Base-by-base conservation (phyloP, 2,888 invertebrate species). In the Morpho deidamia region DNA sequence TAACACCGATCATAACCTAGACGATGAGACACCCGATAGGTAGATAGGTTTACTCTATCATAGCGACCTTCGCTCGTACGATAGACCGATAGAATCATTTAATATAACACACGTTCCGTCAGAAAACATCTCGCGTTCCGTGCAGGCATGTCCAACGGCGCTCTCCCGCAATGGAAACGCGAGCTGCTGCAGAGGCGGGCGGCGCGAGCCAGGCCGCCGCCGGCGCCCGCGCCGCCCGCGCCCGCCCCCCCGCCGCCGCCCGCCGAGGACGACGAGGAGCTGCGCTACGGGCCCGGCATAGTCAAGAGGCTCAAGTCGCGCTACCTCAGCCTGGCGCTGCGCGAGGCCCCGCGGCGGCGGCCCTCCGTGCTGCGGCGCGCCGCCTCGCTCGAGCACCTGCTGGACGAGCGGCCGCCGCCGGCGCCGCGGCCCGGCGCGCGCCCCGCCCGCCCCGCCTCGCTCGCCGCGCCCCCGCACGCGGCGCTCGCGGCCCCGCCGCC, bases 231-330 rank as follows among this genome's bases (percentile, higher is more conserved):
- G 50, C 75, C 76, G 48, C 72, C 74, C 37, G 74, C 23, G 23
- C 23, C 23, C 23, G 23, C 23, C 23, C 23, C 79, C 50, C 73
- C 75, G 41, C 68, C 79, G 51, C 73, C 75, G 41, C 68, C 73
- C 59, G 53, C 75, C 71, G 78, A 78, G 70, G 80, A 77, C 44
- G 83, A 83, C 64, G 96, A 96, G 81, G 97, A 97, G 76, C 88
- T 97, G 55, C 94, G 95, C 74, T 97, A 97, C 88, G 97, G 97
- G 0, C 97, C 97, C 49, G 97, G 97, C 55, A 97, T 97, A 73
- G 97, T 97, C 39, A 96, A 95, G 72, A 95, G 95, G 69, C 91
- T 97, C 64, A 94, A 95, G 76, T 95, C 95, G 74, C 94, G 96
- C 74, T 97, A 97, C 78, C 91, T 97, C 61, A 96, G 95, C 78